phyloP scores from a whole-genome alignment of 2,797 vertebrate genomes.

The Capromys pilorides region DNA sequence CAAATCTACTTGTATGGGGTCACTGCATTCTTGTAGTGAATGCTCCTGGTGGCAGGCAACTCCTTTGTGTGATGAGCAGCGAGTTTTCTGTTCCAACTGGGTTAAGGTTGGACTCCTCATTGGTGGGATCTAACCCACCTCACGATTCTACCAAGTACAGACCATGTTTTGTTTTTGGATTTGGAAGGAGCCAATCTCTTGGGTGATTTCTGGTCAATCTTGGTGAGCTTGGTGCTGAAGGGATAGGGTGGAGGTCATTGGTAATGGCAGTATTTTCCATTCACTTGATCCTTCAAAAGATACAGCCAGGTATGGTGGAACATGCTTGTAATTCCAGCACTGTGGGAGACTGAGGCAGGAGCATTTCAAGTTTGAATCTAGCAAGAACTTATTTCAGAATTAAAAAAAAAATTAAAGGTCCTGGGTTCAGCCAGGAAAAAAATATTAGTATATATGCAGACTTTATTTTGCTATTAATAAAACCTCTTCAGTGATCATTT shows the following conservation, averaged over 20 bases:
- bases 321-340: not conserved
- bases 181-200: not conserved
- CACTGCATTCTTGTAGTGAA: not conserved
- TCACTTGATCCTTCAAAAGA: not conserved
- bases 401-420: not conserved
- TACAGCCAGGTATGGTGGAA: not conserved
- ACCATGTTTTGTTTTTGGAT: not conserved
- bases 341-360: not conserved
- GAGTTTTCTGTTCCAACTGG: not conserved
- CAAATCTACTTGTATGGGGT: not conserved
- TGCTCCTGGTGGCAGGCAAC: not conserved
- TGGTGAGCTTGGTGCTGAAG: not conserved
- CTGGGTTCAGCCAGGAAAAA: not conserved
- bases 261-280: conserved; percentile 23
- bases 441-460: not conserved
- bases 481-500: conserved; percentile 10
- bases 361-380: not conserved
- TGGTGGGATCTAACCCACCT: not conserved
- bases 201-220: not conserved
- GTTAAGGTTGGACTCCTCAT: not conserved
- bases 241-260: not conserved
- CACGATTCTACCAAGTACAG: not conserved
- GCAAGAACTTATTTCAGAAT: not conserved
- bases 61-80: not conserved
- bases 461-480: not conserved